phyloP scores from a whole-genome alignment of 2,113 vertebrate species.

The Daboia siamensis region DNA sequence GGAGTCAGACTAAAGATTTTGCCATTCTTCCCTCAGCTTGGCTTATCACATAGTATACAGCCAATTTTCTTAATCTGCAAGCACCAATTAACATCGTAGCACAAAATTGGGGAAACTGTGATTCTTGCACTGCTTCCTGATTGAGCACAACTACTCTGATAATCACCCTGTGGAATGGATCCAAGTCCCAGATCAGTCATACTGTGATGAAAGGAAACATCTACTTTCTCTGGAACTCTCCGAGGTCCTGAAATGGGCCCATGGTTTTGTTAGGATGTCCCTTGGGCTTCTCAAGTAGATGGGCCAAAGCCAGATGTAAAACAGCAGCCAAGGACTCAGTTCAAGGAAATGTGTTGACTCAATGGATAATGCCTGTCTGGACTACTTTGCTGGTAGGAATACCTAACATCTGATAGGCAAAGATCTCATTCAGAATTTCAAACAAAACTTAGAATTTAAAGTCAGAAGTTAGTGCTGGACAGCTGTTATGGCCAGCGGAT shows the following conservation, averaged over 20 bases:
- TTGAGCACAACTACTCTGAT: neutral
- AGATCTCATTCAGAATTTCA: neutral
- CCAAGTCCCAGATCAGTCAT: neutral
- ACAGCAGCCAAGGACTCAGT: neutral
- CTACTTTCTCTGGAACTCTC: neutral
- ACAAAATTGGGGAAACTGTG: neutral
- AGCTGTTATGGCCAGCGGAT: neutral
- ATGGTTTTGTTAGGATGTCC: neutral
- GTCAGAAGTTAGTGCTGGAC: neutral
- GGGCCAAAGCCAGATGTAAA: neutral
- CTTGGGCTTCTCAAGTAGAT: neutral
- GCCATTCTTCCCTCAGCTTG: neutral
- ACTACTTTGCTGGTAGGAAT: too few species aligned
- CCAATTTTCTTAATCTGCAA: conserved; percentile 1
- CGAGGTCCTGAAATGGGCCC: neutral
- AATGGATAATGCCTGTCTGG: neutral
- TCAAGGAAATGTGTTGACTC: neutral
- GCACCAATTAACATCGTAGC: neutral
- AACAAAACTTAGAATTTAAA: neutral
- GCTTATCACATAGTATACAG: neutral
- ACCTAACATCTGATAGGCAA: too few species aligned
- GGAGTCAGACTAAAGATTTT: neutral
- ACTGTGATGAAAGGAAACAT: neutral
- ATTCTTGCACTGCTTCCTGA: neutral
- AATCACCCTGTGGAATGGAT: neutral